A percentile compares a stretch with the other conserved stretches of the same genome.
These are phyloP conservation scores for Spheniscus humboldti DNA, from an alignment of 2,797 vertebrate species.

Conservation along the genomic window DNA sequence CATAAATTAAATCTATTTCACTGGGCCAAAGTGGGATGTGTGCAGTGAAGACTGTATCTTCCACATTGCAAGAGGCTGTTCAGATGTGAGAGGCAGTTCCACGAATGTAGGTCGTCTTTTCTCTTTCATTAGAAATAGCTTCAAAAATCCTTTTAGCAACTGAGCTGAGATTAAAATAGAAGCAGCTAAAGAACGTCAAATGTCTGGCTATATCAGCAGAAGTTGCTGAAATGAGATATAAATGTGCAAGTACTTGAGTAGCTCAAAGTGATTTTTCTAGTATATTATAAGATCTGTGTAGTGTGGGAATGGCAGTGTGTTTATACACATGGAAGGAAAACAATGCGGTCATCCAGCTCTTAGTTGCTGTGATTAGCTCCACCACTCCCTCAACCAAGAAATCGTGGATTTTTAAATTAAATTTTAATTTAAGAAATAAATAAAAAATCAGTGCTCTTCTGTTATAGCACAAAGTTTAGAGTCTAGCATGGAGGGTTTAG, in stretches of 20 bases:
- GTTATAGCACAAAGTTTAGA: neutral
- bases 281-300: neutral
- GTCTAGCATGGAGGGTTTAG: neutral
- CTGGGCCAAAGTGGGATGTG: rapidly evolving
- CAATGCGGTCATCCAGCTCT: neutral
- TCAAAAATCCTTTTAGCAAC: neutral
- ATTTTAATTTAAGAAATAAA: neutral
- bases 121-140: neutral
- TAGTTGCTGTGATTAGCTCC: neutral
- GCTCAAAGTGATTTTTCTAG: neutral
- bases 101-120: neutral
- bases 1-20: neutral
- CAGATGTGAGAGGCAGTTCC: neutral
- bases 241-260: neutral
- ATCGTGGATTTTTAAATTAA: neutral
- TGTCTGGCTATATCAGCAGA: neutral
- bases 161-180: neutral
- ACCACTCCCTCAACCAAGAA: neutral
- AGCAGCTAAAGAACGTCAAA: neutral
- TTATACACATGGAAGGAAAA: neutral
- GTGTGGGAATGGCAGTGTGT: neutral
- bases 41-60: neutral
- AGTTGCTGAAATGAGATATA: neutral
- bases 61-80: neutral
- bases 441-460: neutral